Base-by-base conservation (phyloP, 2,888 invertebrate species). In the Smittia aterrima region DNA sequence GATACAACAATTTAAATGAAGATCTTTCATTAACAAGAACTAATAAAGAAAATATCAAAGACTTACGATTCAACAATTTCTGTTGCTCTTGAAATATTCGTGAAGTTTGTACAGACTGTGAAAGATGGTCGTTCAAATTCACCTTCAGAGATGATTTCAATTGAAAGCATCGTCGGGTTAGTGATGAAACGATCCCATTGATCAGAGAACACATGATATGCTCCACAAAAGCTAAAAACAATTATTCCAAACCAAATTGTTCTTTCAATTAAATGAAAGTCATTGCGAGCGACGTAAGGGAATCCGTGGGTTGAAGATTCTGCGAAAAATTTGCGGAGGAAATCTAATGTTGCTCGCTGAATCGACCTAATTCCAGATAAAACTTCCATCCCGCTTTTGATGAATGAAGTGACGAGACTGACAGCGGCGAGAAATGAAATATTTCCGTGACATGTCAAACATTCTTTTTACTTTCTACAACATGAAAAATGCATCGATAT, bases 271-370 rank as follows among this genome's bases (percentile, higher is more conserved):
- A 79, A 78, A 70, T 81, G 81, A n/a, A 81, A 76, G 16, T 80
- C 79, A 16, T 74, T 75, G 1, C 78, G 78, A 0, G 78, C 78
- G 75, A 81, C 72, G 75, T 82, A 82, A 0, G 80, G 78, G 75
- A 81, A 78, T 0, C 81, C 82, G 77, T 82, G 82, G 11, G 82
- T 78, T 3, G 80, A 77, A 0, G 80, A 78, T 24, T 79, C 80
- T 62, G 78, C 76, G 71, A 79, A 78, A 20, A 78, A 77, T 41
- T 78, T 78, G 24, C 68, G 53, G 13, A 76, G 24, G 38, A 77
- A 75, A 1, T 47, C 11, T n/a, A 6, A 4, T 32, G 32, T 32
- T 32, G n/a, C n/a, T n/a, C n/a, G n/a, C n/a, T n/a, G n/a, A n/a
- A n/a, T n/a, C n/a, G n/a, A n/a, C n/a, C n/a, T n/a, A n/a, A n/a